Percentiles rank a stretch among this genome's conserved stretches.
phyloP scores from a whole-genome alignment of 2,797 vertebrate genomes.

The Karalla daura region DNA sequence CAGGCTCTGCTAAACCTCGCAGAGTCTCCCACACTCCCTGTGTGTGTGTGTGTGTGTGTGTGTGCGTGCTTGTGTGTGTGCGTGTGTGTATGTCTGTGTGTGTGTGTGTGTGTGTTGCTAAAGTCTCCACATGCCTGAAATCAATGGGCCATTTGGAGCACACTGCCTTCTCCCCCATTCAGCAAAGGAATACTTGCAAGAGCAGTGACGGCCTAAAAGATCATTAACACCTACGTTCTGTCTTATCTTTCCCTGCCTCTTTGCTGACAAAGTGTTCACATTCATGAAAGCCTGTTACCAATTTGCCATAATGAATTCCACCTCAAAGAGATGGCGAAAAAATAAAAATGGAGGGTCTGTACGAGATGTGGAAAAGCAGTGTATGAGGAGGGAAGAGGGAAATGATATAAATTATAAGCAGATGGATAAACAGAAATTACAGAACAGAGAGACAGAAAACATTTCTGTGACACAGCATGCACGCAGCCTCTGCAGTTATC shows the following conservation, averaged over 20 bases:
- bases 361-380: conserved; percentile 18
- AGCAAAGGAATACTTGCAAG: conserved; percentile 62
- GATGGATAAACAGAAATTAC: conserved; percentile 38
- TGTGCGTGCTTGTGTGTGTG: neutral
- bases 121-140: conserved; percentile 63
- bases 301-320: conserved; percentile 35
- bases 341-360: conserved; percentile 17
- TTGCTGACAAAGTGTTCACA: conserved; percentile 28
- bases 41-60: neutral
- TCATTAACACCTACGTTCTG: conserved; percentile 62
- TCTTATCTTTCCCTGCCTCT: conserved; percentile 24
- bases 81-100: neutral
- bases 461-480: conserved; percentile 33
- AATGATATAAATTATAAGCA: conserved; percentile 31
- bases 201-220: conserved; percentile 58
- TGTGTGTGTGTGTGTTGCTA: conserved; percentile 18
- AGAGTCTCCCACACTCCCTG: conserved; percentile 53
- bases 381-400: conserved; percentile 2
- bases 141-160: conserved; percentile 71
- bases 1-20: conserved; percentile 68
- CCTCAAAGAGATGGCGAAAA: conserved; percentile 29
- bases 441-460: conserved; percentile 27
- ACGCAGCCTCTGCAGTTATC: conserved; percentile 23
- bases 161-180: conserved; percentile 51
- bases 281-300: conserved; percentile 29